phyloP scores from a whole-genome alignment of 2,113 vertebrate species.

The Syrrhaptes paradoxus region DNA sequence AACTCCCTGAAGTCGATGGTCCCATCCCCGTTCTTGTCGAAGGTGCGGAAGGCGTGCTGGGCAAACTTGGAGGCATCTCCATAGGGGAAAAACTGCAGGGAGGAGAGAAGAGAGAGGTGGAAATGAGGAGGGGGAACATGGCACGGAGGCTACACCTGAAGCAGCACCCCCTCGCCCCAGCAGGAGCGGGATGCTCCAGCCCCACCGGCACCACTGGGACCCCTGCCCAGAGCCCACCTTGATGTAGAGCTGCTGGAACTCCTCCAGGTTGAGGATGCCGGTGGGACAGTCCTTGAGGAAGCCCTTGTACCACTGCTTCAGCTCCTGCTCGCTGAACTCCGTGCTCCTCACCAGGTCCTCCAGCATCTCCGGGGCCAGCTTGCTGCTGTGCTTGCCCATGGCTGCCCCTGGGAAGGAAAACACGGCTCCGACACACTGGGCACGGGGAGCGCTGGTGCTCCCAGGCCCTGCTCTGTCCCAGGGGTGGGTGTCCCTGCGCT shows the following conservation, averaged over 20 bases:
- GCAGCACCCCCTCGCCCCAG: not conserved
- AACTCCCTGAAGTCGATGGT: slow-evolving; percentile 99
- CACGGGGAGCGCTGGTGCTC: accelerated
- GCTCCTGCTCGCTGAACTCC: slow-evolving; percentile 95
- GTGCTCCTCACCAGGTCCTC: slow-evolving; percentile 95
- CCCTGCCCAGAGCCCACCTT: slow-evolving; percentile 74
- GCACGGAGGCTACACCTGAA: accelerated
- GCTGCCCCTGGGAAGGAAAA: slow-evolving; percentile 53
- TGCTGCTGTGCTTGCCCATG: slow-evolving; percentile 99
- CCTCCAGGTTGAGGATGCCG: slow-evolving; percentile 95
- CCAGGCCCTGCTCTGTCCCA: not conserved
- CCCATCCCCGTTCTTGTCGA: slow-evolving; percentile 96
- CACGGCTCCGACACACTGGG: accelerated
- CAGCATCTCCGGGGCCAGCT: slow-evolving; percentile 94
- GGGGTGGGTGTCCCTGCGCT: accelerated
- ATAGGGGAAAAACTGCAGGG: slow-evolving; percentile 91
- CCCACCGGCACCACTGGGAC: accelerated
- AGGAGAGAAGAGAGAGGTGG: not conserved
- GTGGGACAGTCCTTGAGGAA: slow-evolving; percentile 98
- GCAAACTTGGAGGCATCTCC: slow-evolving; percentile 98
- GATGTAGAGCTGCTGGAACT: slow-evolving; percentile 98
- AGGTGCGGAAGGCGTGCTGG: slow-evolving; percentile 96
- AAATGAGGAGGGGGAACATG: accelerated
- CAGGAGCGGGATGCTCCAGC: not conserved
- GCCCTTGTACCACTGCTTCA: slow-evolving; percentile 99